Conservation (phyloP, 2,113 vertebrate species). For the Tapirus terrestris region DNA sequence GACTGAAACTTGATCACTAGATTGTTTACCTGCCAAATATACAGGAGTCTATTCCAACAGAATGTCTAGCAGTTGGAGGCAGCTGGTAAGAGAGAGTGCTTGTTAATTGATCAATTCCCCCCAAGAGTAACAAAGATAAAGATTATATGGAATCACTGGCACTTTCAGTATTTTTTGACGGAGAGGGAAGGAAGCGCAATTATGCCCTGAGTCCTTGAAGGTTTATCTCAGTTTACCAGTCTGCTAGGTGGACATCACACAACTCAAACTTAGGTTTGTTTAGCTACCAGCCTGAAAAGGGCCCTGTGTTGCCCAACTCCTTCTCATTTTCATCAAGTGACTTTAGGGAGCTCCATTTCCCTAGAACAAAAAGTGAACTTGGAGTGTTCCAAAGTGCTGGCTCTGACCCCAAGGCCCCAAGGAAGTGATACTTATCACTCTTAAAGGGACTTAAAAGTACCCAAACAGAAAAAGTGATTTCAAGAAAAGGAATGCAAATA, state of each 20-base stretch:
- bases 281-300: neutral
- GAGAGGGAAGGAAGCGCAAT: neutral
- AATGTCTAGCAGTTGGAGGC: neutral
- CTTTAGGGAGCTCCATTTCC: neutral
- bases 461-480: neutral
- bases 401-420: neutral
- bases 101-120: neutral
- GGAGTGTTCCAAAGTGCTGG: neutral
- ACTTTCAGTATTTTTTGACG: neutral
- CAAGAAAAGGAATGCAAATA: neutral
- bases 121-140: neutral
- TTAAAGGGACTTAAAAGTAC: neutral
- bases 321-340: neutral
- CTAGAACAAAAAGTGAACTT: neutral
- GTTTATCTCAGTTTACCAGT: neutral
- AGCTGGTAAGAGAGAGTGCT: neutral
- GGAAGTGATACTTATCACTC: neutral
- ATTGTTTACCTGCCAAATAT: neutral
- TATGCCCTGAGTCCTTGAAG: neutral
- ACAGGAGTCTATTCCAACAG: neutral
- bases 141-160: neutral
- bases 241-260: neutral
- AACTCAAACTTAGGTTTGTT: neutral
- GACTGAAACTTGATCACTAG: neutral
- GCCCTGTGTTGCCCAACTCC: neutral